Evolutionary conservation across 2,888 invertebrate genomes (phyloP).

Genomic region (Falcaria lacertinaria): DNA sequence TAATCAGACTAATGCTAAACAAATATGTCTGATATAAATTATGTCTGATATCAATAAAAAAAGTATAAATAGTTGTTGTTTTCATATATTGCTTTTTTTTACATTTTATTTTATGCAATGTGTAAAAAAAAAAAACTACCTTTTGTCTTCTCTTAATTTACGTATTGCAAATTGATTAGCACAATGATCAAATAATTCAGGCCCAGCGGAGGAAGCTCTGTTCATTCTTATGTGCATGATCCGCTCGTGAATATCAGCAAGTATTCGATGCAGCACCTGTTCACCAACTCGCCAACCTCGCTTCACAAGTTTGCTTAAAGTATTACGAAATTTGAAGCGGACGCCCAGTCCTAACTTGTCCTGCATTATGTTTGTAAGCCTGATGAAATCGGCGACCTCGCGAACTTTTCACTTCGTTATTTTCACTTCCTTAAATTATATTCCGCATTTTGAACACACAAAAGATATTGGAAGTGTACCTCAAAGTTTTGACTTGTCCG

Average conservation of each 20-base stretch:
- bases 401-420: slow-evolving; percentile 53
- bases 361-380: slow-evolving; percentile 61
- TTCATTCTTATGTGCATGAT: slow-evolving; percentile 38
- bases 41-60: too few relatives aligned
- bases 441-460: slow-evolving; percentile 35
- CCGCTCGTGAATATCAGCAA: slow-evolving; percentile 48
- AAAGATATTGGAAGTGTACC: slow-evolving; percentile 36
- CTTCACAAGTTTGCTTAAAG: slow-evolving; percentile 67
- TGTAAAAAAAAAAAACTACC: too few relatives aligned
- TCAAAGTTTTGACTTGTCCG: slow-evolving; percentile 21
- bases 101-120: too few relatives aligned
- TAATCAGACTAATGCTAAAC: too few relatives aligned
- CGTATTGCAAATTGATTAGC: too few relatives aligned
- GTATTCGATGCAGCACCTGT: slow-evolving; percentile 69
- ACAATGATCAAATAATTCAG: background rate
- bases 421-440: slow-evolving; percentile 35
- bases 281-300: slow-evolving; percentile 54
- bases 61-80: too few relatives aligned
- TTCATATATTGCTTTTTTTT: too few relatives aligned
- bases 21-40: too few relatives aligned
- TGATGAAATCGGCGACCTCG: slow-evolving; percentile 51
- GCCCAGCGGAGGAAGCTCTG: slow-evolving; percentile 21
- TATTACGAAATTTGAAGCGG: slow-evolving; percentile 68
- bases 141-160: too few relatives aligned
- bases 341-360: slow-evolving; percentile 43